These are phyloP conservation scores for Amazona guildingii DNA, from an alignment of 2,113 vertebrate species.

Conservation along the genomic window DNA sequence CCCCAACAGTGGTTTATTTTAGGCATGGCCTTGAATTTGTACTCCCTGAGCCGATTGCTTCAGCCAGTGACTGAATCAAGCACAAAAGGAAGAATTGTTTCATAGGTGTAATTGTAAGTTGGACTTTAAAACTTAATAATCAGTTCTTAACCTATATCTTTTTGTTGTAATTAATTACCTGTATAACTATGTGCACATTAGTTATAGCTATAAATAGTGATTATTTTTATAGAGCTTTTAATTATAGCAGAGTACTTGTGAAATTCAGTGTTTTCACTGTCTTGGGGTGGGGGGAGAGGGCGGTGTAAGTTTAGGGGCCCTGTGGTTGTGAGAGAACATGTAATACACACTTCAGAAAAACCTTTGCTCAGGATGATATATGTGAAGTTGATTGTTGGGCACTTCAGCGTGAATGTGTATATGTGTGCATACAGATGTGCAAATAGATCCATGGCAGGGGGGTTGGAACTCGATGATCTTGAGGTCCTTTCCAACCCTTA, in stretches of 20 bases:
- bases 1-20: neutral
- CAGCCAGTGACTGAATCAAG: rapidly evolving
- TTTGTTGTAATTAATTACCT: neutral
- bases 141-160: neutral
- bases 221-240: neutral
- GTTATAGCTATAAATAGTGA: neutral
- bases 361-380: neutral
- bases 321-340: neutral
- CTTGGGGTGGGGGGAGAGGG: neutral
- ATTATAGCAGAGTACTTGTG: neutral
- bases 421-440: neutral
- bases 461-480: too few relatives aligned
- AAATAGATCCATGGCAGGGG: neutral
- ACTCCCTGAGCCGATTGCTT: neutral
- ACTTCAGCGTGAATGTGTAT: neutral
- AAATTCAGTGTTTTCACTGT: neutral
- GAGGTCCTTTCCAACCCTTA: too few relatives aligned
- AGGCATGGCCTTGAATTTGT: neutral
- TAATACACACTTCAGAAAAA: neutral
- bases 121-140: neutral
- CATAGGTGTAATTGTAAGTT: neutral
- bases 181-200: neutral
- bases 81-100: neutral
- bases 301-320: neutral
- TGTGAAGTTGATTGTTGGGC: neutral